A percentile compares a stretch with the other conserved stretches of the same genome.
Evolutionary conservation across 2,113 vertebrate species (phyloP).

Genomic region (Aplodontia rufa): DNA sequence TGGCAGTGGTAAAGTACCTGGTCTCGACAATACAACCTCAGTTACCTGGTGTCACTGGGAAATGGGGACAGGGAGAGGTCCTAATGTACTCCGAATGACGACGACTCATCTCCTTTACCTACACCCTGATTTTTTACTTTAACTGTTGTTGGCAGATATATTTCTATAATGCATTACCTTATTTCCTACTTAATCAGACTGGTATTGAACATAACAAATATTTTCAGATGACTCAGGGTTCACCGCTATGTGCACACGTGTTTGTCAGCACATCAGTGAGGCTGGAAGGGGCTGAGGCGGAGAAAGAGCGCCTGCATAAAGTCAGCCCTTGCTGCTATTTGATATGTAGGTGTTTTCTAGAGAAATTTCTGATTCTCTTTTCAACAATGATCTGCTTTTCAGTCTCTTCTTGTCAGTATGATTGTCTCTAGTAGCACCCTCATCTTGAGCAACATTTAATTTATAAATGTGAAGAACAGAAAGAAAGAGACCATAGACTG

Average conservation of each 20-base stretch:
- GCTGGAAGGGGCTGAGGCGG: accelerated
- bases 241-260: neutral
- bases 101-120: neutral
- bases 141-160: conserved; percentile 27
- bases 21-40: neutral
- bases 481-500: neutral
- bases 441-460: neutral
- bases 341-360: neutral
- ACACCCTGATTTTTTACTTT: neutral
- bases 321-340: neutral
- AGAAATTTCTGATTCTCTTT: neutral
- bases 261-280: neutral
- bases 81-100: neutral
- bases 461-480: neutral
- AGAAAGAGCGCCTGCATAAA: accelerated
- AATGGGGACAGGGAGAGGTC: neutral
- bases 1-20: neutral
- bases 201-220: neutral
- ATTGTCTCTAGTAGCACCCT: neutral
- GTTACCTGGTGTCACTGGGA: neutral
- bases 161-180: conserved; percentile 43
- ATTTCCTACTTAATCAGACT: conserved; percentile 13
- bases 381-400: neutral
- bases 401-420: neutral
- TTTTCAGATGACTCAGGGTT: neutral